Percentiles rank a stretch among this genome's conserved stretches.
Evolutionary conservation across 2,888 invertebrate species (phyloP).

Genomic region (Scaptomyza reducta): DNA sequence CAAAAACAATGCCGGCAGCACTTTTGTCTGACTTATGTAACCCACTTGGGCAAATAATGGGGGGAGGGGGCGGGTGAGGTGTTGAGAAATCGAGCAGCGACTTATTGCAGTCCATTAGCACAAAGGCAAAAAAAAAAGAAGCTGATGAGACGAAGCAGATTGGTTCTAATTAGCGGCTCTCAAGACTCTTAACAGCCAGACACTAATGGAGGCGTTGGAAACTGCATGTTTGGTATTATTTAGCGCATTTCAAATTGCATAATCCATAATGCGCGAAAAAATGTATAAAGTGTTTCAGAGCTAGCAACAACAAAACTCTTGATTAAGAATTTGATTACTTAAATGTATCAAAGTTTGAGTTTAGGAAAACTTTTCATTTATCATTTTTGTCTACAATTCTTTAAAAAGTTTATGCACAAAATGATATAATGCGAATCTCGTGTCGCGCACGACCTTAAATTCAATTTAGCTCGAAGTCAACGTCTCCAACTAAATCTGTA

Average conservation of each 20-base stretch:
- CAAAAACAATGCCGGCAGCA: slow-evolving; percentile 22
- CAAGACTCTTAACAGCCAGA: slow-evolving; percentile 49
- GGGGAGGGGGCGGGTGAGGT: neutral
- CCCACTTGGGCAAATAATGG: slow-evolving; percentile 27
- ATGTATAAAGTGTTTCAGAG: no score
- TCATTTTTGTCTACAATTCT: no score
- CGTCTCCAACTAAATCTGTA: slow-evolving; percentile 37
- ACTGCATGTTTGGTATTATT: slow-evolving; percentile 66
- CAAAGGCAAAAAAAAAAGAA: slow-evolving; percentile 18
- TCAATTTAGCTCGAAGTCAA: slow-evolving; percentile 73
- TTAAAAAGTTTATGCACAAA: slow-evolving; percentile 22
- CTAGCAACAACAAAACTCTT: no score
- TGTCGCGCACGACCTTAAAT: slow-evolving; percentile 74
- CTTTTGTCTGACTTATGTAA: slow-evolving; percentile 58
- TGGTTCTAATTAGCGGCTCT: slow-evolving; percentile 58
- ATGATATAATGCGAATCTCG: slow-evolving; percentile 75
- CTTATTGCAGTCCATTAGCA: slow-evolving; percentile 68
- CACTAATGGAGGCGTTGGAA: slow-evolving; percentile 65
- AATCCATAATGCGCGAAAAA: slow-evolving; percentile 23
- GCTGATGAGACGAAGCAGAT: slow-evolving; percentile 40
- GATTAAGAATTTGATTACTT: no score
- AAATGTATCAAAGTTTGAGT: no score
- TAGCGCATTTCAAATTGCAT: slow-evolving; percentile 66
- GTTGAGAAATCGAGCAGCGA: slow-evolving; percentile 19
- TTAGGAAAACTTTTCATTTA: no score